phyloP scores from a whole-genome alignment of 2,797 vertebrate species.

The Bryconaethiops microstoma region DNA sequence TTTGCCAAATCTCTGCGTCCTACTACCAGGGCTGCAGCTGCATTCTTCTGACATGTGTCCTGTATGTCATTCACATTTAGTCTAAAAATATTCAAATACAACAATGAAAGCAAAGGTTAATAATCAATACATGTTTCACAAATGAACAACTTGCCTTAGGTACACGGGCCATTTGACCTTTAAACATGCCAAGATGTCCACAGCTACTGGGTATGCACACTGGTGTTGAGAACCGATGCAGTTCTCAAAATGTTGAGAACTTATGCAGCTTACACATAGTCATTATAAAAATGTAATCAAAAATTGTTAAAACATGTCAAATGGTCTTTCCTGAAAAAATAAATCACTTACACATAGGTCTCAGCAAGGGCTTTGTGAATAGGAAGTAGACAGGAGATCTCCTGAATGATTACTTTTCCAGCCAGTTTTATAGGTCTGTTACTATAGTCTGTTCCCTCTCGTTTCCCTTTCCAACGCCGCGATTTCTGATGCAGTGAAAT shows the following conservation, averaged over 20 bases:
- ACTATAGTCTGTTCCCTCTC: conserved; percentile 84
- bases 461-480: conserved; percentile 92
- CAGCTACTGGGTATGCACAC: too few species aligned
- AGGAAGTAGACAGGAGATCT: conserved; percentile 91
- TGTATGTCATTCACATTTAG: conserved; percentile 91
- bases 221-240: too few species aligned
- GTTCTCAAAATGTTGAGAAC: too few species aligned
- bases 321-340: not conserved
- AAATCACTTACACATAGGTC: conserved; percentile 87
- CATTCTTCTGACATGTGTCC: conserved; percentile 96
- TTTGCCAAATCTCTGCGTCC: conserved; percentile 93
- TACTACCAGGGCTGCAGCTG: conserved; percentile 83
- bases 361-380: conserved; percentile 93
- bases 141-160: too few species aligned
- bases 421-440: conserved; percentile 92
- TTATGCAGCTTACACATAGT: not conserved
- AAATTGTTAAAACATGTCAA: not conserved
- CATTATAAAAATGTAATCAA: not conserved
- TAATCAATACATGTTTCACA: too few species aligned
- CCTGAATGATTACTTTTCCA: conserved; percentile 96
- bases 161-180: not conserved
- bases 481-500: conserved; percentile 83
- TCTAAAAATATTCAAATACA: conserved; percentile 67
- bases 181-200: not conserved
- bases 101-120: too few species aligned